These are phyloP conservation scores for Fratercula arctica DNA, from an alignment of 2,797 vertebrate genomes.

Conservation along the genomic window DNA sequence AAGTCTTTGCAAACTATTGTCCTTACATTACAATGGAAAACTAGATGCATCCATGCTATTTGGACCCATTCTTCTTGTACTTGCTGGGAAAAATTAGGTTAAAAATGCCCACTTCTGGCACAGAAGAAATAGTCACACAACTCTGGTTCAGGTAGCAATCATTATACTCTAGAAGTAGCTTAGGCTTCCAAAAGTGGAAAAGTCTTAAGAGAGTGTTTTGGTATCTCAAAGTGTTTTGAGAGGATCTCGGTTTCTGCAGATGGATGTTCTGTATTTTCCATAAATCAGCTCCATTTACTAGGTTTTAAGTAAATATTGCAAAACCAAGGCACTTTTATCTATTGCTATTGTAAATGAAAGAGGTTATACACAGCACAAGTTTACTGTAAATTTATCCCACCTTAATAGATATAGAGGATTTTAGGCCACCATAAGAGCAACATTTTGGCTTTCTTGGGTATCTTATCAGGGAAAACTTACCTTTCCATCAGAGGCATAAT, in stretches of 20 bases:
- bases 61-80: neutral
- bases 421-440: neutral
- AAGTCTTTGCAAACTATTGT: neutral
- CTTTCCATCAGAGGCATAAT: constrained; percentile 9
- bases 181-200: neutral
- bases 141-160: neutral
- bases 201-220: neutral
- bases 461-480: neutral
- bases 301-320: neutral
- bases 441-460: neutral
- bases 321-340: neutral
- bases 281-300: neutral
- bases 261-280: neutral
- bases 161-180: neutral
- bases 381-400: neutral
- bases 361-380: neutral
- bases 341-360: neutral
- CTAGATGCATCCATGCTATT: neutral
- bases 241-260: neutral
- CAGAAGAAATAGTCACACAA: neutral
- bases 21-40: neutral
- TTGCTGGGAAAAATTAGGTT: neutral
- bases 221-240: neutral
- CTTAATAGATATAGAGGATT: neutral
- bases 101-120: neutral